phyloP scores from a whole-genome alignment of 1,140 invertebrate genomes.

The Drosophila rufa region DNA sequence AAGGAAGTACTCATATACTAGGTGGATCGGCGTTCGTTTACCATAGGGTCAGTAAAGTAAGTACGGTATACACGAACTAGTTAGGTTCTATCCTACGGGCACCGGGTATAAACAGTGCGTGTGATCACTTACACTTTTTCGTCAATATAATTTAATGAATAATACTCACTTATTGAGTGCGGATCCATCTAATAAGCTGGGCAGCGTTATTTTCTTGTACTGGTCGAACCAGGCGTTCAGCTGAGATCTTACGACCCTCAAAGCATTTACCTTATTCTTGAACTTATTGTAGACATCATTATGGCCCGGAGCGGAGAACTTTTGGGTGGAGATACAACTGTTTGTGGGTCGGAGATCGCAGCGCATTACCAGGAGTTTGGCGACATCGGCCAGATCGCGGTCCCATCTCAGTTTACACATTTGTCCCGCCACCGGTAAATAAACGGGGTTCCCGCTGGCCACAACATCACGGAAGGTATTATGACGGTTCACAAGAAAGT shows the following conservation, averaged over 20 bases:
- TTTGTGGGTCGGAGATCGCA: slow-evolving; percentile 1
- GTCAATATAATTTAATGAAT: no score
- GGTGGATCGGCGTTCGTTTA: no score
- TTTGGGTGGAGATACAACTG: not conserved
- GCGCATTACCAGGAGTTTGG: not conserved
- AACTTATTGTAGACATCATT: slow-evolving; percentile 5
- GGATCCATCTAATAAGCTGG: not conserved
- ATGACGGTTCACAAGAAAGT: not conserved
- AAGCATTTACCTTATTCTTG: not conserved
- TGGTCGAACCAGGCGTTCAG: slow-evolving; percentile 5
- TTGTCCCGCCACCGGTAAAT: no score
- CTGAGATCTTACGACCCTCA: slow-evolving; percentile 1
- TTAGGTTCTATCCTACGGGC: no score
- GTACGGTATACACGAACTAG: no score
- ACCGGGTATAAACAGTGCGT: no score
- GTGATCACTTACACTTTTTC: no score
- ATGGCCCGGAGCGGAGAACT: not conserved
- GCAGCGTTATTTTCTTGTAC: not conserved
- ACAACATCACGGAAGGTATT: no score
- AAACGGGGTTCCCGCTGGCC: no score
- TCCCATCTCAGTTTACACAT: no score
- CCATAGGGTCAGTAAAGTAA: no score
- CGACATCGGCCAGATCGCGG: not conserved
- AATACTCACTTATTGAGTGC: not conserved
- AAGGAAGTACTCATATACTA: no score